These are phyloP conservation scores for Xestia c-nigrum DNA, from an alignment of 2,888 invertebrate genomes.

Conservation along the genomic window DNA sequence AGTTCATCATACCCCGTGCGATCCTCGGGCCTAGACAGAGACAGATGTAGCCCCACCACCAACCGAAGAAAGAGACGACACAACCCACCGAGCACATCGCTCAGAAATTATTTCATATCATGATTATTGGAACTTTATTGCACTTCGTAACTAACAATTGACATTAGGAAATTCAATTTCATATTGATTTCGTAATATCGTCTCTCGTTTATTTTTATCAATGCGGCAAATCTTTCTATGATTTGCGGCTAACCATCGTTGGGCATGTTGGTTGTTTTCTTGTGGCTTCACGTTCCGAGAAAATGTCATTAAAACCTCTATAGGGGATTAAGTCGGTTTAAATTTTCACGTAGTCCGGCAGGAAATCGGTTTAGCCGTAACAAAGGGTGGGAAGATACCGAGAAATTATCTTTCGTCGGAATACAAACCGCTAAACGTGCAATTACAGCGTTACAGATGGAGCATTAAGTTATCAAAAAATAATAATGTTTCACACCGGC, in stretches of 20 bases:
- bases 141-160: slow-evolving; percentile 91
- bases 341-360: slow-evolving; percentile 89
- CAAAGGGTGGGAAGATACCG: slow-evolving; percentile 89
- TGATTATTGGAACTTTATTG: slow-evolving; percentile 91
- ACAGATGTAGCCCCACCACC: slow-evolving; percentile 68
- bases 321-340: slow-evolving; percentile 88
- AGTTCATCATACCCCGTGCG: slow-evolving; percentile 90
- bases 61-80: slow-evolving; percentile 71
- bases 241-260: slow-evolving; percentile 89
- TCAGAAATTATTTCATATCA: slow-evolving; percentile 90
- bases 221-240: slow-evolving; percentile 90
- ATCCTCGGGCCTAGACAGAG: slow-evolving; percentile 86
- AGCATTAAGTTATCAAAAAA: slow-evolving; percentile 89
- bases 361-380: slow-evolving; percentile 88
- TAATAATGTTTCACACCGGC: slow-evolving; percentile 88
- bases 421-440: slow-evolving; percentile 88
- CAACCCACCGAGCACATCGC: slow-evolving; percentile 83
- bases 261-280: slow-evolving; percentile 85
- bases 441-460: slow-evolving; percentile 89
- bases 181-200: slow-evolving; percentile 90
- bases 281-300: slow-evolving; percentile 84
- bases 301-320: slow-evolving; percentile 90
- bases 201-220: slow-evolving; percentile 89
- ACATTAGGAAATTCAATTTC: slow-evolving; percentile 91
- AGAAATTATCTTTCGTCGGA: slow-evolving; percentile 88